Evolutionary conservation across 2,113 vertebrate species (phyloP).

Genomic region (Ondatra zibethicus): DNA sequence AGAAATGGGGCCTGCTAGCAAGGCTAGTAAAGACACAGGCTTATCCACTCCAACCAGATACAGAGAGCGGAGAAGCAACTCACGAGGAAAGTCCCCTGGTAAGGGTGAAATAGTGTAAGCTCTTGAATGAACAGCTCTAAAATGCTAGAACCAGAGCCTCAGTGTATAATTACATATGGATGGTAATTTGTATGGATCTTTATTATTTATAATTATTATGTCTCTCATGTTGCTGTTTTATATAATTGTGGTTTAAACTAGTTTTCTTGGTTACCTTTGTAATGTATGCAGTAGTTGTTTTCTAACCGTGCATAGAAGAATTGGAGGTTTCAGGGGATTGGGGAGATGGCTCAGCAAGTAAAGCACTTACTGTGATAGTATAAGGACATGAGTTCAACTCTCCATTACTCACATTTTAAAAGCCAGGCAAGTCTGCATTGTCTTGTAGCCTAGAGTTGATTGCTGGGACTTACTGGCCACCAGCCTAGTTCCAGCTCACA

Average conservation of each 20-base stretch:
- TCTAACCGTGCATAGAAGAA: constrained; percentile 38
- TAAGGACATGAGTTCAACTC: neutral
- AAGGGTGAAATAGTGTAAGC: constrained; percentile 68
- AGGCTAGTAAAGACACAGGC: constrained; percentile 69
- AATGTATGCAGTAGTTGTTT: constrained; percentile 42
- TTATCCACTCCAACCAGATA: constrained; percentile 68
- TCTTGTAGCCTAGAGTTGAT: too few relatives aligned
- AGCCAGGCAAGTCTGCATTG: neutral
- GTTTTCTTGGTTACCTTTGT: constrained; percentile 41
- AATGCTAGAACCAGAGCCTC: neutral
- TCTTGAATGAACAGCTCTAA: neutral
- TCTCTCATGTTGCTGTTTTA: neutral
- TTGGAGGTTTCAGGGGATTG: constrained; percentile 20
- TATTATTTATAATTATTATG: constrained; percentile 43
- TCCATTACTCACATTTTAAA: neutral
- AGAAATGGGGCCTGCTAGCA: constrained; percentile 68
- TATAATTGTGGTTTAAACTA: neutral
- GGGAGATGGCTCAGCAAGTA: neutral
- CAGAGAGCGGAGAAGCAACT: constrained; percentile 79
- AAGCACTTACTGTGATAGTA: neutral
- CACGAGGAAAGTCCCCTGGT: constrained; percentile 77
- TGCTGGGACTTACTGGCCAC: neutral
- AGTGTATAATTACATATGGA: constrained; percentile 25
- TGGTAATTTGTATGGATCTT: constrained; percentile 39
- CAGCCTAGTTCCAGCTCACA: neutral